Base-by-base conservation (phyloP, 2,888 invertebrate species). In the Rotaria magnacalcarata region DNA sequence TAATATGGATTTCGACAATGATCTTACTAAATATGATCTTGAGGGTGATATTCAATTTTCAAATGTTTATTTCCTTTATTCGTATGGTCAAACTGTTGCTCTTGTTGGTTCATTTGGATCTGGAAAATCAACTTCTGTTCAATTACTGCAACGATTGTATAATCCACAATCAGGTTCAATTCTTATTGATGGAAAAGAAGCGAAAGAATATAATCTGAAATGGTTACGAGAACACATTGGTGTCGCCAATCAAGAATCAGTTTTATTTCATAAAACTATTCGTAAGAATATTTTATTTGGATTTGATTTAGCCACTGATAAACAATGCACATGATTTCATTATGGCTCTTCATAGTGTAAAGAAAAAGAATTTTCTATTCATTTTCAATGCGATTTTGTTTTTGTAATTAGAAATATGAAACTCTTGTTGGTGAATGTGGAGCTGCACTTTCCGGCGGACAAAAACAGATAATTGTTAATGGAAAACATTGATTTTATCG, bases 1-100 rank as follows among this genome's bases (percentile, higher is more conserved):
- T 16, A 84, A 86, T 47, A 19, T 67, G 43, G 52, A 34, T 52
- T 84, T 84, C 0, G 47, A 67, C 11, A 84, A 84, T n/a, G 84
- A 67, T 21, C 34, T 84, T 10, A 84, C 84, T 56, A 56, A 58
- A 1, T 85, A 86, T 87, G 88, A 74, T n/a, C 87, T 90, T 85
- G 85, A 88, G 34, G 95, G 95, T 10, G 93, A 94, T 89, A 94
- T 96, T 0, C 93, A 93, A 84, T 94, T 95, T 88, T 92, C 93
- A 87, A 92, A 93, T 60, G 93, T 96, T 0, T 95, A 91, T 92
- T 96, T 96, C 92, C 93, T 94, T 86, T 96, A 96, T 91, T 96
- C 96, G 2, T 91, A 91, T 7, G 92, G 92, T 84, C 90, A 92
- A 88, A 89, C 91, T 34, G 90, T 92, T 52, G 92, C 92, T 3